These are phyloP conservation scores for Geopemphigus sp. DNA, from an alignment of 1,140 invertebrate species.

Conservation along the genomic window DNA sequence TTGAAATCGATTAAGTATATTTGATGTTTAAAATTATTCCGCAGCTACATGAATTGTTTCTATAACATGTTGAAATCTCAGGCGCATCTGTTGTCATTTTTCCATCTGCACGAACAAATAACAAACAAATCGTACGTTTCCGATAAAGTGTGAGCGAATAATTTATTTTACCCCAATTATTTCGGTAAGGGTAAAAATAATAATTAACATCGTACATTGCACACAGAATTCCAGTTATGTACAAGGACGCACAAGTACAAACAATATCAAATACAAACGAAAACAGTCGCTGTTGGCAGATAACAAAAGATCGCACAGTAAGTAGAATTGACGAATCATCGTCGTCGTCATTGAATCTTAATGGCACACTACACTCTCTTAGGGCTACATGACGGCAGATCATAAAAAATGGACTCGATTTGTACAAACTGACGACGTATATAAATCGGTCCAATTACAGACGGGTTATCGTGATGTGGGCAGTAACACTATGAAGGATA, in stretches of 20 bases:
- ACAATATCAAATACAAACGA: neutral
- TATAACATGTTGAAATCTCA: constrained; percentile 8
- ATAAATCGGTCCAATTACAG: constrained; percentile 16
- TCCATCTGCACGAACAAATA: constrained; percentile 17
- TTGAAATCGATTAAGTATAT: too few species aligned
- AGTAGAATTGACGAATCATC: neutral
- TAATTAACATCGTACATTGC: neutral
- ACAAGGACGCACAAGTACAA: constrained; percentile 17
- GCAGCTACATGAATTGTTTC: constrained; percentile 25
- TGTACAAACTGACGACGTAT: neutral
- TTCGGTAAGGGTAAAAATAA: neutral
- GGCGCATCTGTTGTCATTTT: constrained; percentile 4
- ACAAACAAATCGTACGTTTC: neutral
- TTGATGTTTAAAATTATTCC: neutral
- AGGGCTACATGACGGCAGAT: neutral
- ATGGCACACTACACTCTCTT: too few species aligned
- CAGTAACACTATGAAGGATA: constrained; percentile 9
- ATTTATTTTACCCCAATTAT: neutral
- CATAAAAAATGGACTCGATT: neutral
- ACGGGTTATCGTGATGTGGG: constrained; percentile 2
- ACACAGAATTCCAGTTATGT: constrained; percentile 5
- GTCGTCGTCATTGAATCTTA: neutral
- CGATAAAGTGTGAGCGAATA: neutral
- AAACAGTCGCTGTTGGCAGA: neutral
- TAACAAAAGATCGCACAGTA: neutral